Base-by-base conservation (phyloP, 2,113 vertebrate species). In the Oenanthe melanoleuca region DNA sequence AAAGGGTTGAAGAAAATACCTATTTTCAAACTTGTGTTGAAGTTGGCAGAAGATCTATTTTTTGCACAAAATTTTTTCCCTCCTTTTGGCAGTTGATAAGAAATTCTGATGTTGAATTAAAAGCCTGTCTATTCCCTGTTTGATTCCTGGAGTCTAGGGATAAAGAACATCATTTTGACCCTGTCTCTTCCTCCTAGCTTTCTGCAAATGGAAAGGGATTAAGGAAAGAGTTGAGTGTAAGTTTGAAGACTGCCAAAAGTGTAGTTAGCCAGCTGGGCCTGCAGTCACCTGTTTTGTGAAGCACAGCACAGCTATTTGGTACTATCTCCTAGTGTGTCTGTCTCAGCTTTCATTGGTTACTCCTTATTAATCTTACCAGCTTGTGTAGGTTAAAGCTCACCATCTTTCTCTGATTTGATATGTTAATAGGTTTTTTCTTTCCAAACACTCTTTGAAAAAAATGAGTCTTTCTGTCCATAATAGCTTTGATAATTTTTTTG, bases 271-370 rank as follows among this genome's bases (percentile, higher is more conserved):
- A 80, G 23, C 56, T 92, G 57, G 83, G 89, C 80, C 53, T 91
- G 66, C 91, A 65, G 42, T 73, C 66, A 34, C 20, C 57, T 92
- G 63, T 92, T 25, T 40, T 85, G 50, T 85, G 87, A 70, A 91
- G 66, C 75, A 49, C 81, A 85, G 84, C 87, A 29, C 63, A 91
- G 80, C 87, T 87, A 4, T 59, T 94, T 86, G 92, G 67, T 65
- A 34, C 52, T 86, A 50, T 86, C 66, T 89, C 55, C 59, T 88
- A 57, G 45, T 31, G 52, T 80, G 56, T 87, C 47, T 86, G 47
- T 88, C 87, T 89, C 85, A 56, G 74, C 74, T 75, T 89, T 71
- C 77, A 45, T 9, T 89, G 66, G 19, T 91, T 88, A 59, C 80
- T 70, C 70, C 47, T 65, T 66, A 24, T 86, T 90, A n/a, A 67